Evolutionary conservation across 2,888 invertebrate genomes (phyloP).

Genomic region (Clostera curtula): DNA sequence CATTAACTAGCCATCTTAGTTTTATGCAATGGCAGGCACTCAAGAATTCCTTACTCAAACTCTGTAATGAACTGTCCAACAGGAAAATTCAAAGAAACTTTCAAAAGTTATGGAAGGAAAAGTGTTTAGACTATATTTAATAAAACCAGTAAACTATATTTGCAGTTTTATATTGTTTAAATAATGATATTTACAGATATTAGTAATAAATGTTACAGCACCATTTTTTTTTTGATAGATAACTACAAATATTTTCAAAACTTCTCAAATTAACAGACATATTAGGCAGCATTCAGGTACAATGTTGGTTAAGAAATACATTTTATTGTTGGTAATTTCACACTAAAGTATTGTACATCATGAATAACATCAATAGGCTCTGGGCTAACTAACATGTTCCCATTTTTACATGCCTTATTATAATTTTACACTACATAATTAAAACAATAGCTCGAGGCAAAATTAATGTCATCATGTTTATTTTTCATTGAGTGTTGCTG

Average conservation of each 20-base stretch:
- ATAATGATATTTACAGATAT: slow-evolving; percentile 35
- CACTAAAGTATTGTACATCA: slow-evolving; percentile 4
- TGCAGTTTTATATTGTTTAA: slow-evolving; percentile 27
- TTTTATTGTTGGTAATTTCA: slow-evolving; percentile 17
- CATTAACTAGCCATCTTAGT: slow-evolving; percentile 57
- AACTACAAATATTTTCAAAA: slow-evolving; percentile 22
- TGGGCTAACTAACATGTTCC: too few species aligned
- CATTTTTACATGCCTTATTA: too few species aligned
- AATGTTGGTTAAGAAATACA: slow-evolving; percentile 19
- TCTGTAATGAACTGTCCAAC: slow-evolving; percentile 32
- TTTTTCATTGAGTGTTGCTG: too few species aligned
- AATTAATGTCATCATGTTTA: too few species aligned
- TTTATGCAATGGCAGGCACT: slow-evolving; percentile 74
- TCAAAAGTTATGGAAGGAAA: slow-evolving; percentile 57
- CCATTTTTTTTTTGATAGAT: slow-evolving; percentile 45
- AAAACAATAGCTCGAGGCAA: too few species aligned
- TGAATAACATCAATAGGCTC: too few species aligned
- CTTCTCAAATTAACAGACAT: slow-evolving; percentile 20
- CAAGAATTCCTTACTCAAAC: slow-evolving; percentile 45
- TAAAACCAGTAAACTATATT: slow-evolving; percentile 37
- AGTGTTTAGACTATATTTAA: slow-evolving; percentile 51
- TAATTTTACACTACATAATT: too few species aligned
- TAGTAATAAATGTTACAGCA: slow-evolving; percentile 42
- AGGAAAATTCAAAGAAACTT: slow-evolving; percentile 54
- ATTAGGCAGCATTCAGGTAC: slow-evolving; percentile 42